Evolutionary conservation across 53 echinoderm and acorn worm genomes (phyloP), one percentile per base, ranked within the genome.

Genomic region (Holothuria scabra): DNA sequence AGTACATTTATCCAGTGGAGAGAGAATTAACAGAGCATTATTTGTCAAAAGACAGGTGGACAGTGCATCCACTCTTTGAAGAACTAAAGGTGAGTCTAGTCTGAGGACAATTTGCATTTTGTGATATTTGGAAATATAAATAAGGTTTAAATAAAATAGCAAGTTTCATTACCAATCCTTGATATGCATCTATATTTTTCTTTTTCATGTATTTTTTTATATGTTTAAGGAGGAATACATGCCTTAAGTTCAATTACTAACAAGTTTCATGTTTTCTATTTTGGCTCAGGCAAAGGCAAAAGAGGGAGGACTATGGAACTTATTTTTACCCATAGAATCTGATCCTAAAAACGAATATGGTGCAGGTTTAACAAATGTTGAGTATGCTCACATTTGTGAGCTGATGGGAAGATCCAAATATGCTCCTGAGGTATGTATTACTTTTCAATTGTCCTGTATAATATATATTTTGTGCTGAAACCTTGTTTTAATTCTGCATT

Each of bases 361-460:
- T 67, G 97, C 97, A 44, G 94, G 97, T 52, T 84, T 97, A 30
- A 94, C 97, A 72, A 97, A 94, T 70, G 60, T 97, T 37, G 94
- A 97, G 63, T 97, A 97, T 85, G 97, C 97, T 33, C 92, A 92
- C 75, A 83, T 97, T 37, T 97, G 97, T 90, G 97, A 97, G 65
- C 18, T 85, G n/a, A 92, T 94, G 94, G 97, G 97, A 33, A 62
- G 35, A 64, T 64, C 82, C 34, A 63, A 37, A 1, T 82, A 46
- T 24, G 82, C 64, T 14, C 82, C 82, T 37, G 66, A 82, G 66
- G 78, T 78, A 59, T n/a, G 21, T 49, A 2, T 4, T 78, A n/a
- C n/a, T n/a, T n/a, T n/a, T n/a, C n/a, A n/a, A n/a, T n/a, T n/a
- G n/a, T n/a, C n/a, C n/a, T n/a, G n/a, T n/a, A n/a, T n/a, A n/a